A percentile compares a stretch with the other conserved stretches of the same genome.
These are phyloP conservation scores for Nesogale talazaci DNA, from an alignment of 2,113 vertebrate genomes.

Conservation along the genomic window DNA sequence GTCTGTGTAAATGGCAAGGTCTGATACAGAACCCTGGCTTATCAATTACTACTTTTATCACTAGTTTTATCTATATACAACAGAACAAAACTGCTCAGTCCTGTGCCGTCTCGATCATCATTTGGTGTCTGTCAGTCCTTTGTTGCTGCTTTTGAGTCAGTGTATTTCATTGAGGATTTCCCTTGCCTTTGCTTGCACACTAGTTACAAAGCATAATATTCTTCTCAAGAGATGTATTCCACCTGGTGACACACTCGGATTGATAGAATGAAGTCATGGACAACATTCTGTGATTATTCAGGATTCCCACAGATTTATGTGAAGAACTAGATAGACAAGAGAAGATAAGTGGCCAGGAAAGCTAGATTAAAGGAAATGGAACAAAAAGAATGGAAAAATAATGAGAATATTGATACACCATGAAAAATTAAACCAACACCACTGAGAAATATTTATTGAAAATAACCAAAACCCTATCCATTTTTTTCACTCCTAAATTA, in stretches of 20 bases:
- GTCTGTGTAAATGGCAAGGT: background rate
- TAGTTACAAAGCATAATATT: background rate
- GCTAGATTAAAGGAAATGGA: background rate
- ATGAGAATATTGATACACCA: background rate
- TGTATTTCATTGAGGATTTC: background rate
- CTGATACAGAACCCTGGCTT: background rate
- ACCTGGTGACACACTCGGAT: background rate
- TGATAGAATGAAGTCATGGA: background rate
- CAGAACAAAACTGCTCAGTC: background rate
- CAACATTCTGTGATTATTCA: background rate
- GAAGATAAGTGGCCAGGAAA: background rate
- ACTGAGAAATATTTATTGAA: background rate
- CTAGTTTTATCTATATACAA: background rate
- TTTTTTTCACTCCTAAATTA: no score
- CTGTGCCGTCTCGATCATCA: background rate
- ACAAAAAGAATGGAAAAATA: background rate
- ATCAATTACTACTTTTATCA: background rate
- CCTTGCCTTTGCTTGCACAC: background rate
- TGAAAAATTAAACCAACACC: background rate
- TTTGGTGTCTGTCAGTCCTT: background rate
- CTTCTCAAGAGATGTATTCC: background rate
- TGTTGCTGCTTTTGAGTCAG: background rate
- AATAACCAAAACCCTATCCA: no score
- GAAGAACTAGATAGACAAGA: background rate
- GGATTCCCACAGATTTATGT: background rate